Evolutionary conservation across 2,797 vertebrate genomes (phyloP).

Genomic region (Garrulus glandarius): DNA sequence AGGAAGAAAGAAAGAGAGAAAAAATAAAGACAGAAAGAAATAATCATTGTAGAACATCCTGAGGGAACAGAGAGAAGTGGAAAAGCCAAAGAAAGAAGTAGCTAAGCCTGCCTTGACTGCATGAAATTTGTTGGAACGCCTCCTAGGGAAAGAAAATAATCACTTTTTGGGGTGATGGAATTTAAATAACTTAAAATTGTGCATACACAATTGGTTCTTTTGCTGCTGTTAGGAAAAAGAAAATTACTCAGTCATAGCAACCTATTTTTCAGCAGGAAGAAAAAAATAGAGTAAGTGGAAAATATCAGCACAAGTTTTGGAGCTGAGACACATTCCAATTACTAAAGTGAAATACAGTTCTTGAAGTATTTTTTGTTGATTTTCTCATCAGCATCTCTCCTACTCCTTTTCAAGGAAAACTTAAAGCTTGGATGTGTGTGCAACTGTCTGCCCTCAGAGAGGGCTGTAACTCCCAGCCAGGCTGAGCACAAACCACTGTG

Average conservation of each 20-base stretch:
- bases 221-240: constrained; percentile 34
- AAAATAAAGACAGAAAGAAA: constrained; percentile 71
- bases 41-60: constrained; percentile 68
- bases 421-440: neutral
- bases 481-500: rapidly evolving
- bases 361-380: neutral
- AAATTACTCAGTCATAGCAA: constrained; percentile 14
- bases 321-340: neutral
- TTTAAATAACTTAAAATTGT: constrained; percentile 71
- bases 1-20: neutral
- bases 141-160: constrained; percentile 59
- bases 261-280: neutral
- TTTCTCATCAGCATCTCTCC: neutral
- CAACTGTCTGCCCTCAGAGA: neutral
- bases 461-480: neutral
- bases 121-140: constrained; percentile 56
- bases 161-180: constrained; percentile 53
- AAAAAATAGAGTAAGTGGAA: neutral
- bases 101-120: constrained; percentile 21
- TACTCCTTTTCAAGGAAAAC: neutral
- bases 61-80: constrained; percentile 55
- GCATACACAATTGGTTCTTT: constrained; percentile 50
- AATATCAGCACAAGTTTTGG: neutral
- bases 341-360: neutral
- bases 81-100: constrained; percentile 64